Base-by-base conservation (phyloP, 1,140 invertebrate genomes). In the Gonioctena quinquepunctata region DNA sequence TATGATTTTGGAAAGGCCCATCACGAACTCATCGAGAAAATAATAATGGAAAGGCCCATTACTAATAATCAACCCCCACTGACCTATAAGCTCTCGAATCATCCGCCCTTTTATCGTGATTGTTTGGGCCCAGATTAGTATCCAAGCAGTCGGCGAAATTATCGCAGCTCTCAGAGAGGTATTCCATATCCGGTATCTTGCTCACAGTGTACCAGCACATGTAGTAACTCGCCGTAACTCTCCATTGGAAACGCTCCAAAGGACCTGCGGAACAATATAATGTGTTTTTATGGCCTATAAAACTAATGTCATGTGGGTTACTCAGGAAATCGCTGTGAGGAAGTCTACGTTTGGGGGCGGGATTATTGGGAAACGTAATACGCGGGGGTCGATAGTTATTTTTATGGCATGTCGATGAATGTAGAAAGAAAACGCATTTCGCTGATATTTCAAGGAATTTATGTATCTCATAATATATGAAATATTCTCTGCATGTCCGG, bases 131-230 rank as follows among this genome's bases (percentile, higher is more conserved):
- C 65, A 75, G 76, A 22, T 79, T 76, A 21, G 77, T 50, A 77
- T 87, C 81, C 21, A 87, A 78, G 72, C 89, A 90, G 76, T 85
- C 80, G 2, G 88, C 88, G 73, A 86, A 87, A 82, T 90, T 89
- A 78, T 89, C 88, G 71, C 89, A 90, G 19, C 77, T 71, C 70
- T 89, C 88, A 8, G 82, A 82, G 28, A 90, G 81, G 75, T 83
- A 81, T 11, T 82, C 80, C 48, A 90, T 76, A 23, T 83, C 78
- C n/a, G 84, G 81, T 19, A 79, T 80, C 62, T 85, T 84, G 18
- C 85, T 80, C 86, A 91, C 88, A 48, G 89, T 88, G 76, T 85
- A 88, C 86, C 87, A 88, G 73, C 89, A 91, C 88, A 91, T 89
- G 78, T 86, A 91, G 80, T 90, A 91, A 73, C 86, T 86, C 1